phyloP scores from a whole-genome alignment of 2,888 invertebrate species.

The Antheraea assamensis region DNA sequence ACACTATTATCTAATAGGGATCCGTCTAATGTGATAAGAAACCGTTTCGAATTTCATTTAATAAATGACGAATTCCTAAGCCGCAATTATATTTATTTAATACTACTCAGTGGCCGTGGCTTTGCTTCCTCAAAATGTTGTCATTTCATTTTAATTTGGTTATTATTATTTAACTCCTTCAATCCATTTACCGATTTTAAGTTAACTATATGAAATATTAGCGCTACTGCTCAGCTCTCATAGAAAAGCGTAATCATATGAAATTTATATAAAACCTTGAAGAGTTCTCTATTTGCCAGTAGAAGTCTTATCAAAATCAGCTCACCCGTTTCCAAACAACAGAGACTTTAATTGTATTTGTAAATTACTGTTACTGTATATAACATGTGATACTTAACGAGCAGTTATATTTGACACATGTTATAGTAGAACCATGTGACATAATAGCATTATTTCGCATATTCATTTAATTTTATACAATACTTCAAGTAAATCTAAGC shows the following conservation, averaged over 20 bases:
- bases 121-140: background rate
- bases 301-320: background rate
- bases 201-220: background rate
- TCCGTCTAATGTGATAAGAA: background rate
- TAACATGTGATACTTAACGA: background rate
- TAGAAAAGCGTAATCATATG: background rate
- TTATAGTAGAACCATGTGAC: background rate
- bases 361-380: no score
- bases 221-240: background rate
- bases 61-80: background rate
- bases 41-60: background rate
- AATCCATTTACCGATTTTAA: background rate
- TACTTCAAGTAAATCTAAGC: no score
- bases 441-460: background rate
- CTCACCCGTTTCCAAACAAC: background rate
- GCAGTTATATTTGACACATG: background rate
- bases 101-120: background rate
- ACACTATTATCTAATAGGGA: background rate
- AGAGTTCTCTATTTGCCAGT: no score
- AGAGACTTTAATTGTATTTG: background rate
- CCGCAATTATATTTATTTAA: background rate
- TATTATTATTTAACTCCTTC: no score
- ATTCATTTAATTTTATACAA: no score
- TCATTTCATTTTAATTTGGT: no score
- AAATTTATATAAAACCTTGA: background rate